Base-by-base conservation (phyloP, 2,888 invertebrate genomes). In the Esperia sulphurella region DNA sequence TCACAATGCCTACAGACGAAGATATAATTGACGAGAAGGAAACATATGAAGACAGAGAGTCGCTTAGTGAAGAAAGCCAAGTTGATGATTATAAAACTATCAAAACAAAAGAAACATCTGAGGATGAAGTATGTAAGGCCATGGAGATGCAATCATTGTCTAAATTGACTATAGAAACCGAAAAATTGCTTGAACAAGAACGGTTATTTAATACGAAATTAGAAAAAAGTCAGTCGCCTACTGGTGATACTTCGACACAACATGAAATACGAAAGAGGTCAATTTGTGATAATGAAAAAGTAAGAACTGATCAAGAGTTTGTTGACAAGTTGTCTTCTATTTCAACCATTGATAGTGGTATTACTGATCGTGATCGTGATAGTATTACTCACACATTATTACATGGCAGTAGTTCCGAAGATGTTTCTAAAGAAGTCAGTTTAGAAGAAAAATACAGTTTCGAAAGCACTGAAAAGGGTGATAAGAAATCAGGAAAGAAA, bases 401-500 rank as follows among this genome's bases (percentile, higher is more conserved):
- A n/a, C 71, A 75, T 42, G 70, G 64, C n/a, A 77, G 80, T 48
- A 85, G 86, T 57, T 85, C 85, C 3, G 87, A 89, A 69, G 88
- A 87, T 49, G 60, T 83, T 10, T 87, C 83, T 1, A 87, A 77
- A 64, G 87, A 88, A 71, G 63, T 73, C 1, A 89, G 83, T 49
- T 71, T 84, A 52, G 88, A 88, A 71, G 88, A 89, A 67, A 89
- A 89, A 65, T 76, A 84, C 48, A 82, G 84, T 59, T 83, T 66
- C 64, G 84, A 89, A 71, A 68, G 75, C 43, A 71, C 71, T 44
- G 87, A 87, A 68, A 89, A 88, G 61, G 61, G 68, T 5, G 71
- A 72, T 45, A 76, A 71, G 48, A 71, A 68, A 58, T 40, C 38
- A 28, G 41, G 12, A 6, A 50, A 48, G 13, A 52, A 53, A 21